phyloP scores from a whole-genome alignment of 1,140 invertebrate genomes.

The Hyles euphorbiae region DNA sequence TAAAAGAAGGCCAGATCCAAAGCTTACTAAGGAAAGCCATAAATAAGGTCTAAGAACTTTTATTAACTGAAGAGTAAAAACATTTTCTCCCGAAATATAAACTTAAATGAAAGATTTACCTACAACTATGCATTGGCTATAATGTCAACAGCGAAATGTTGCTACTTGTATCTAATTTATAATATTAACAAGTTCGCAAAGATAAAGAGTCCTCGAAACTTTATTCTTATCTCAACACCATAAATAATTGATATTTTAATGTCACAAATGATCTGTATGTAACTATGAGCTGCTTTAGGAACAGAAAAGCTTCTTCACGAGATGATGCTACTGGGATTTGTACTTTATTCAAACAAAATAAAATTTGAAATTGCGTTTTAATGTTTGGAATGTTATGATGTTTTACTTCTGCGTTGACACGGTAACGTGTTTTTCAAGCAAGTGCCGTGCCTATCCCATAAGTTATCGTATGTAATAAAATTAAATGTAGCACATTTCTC shows the following conservation, averaged over 20 bases:
- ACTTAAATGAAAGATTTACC: too few species aligned
- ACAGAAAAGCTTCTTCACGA: slow-evolving; percentile 21
- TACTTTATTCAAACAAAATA: neutral
- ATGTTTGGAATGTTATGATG: slow-evolving; percentile 5
- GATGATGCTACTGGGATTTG: slow-evolving; percentile 6
- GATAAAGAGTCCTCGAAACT: slow-evolving; percentile 49
- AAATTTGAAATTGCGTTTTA: slow-evolving; percentile 15
- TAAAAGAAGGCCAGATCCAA: too few species aligned
- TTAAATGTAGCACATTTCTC: slow-evolving; percentile 75
- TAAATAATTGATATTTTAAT: slow-evolving; percentile 76
- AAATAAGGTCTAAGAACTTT: too few species aligned
- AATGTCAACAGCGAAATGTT: too few species aligned
- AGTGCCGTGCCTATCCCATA: slow-evolving; percentile 67
- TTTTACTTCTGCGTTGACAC: slow-evolving; percentile 15
- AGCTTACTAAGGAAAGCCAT: too few species aligned
- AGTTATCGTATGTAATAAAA: slow-evolving; percentile 75
- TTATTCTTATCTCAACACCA: slow-evolving; percentile 64
- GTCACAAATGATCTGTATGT: slow-evolving; percentile 75
- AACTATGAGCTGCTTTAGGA: slow-evolving; percentile 45
- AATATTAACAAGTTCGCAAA: slow-evolving; percentile 52
- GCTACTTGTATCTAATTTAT: slow-evolving; percentile 1
- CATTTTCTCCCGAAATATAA: too few species aligned
- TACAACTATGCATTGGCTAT: too few species aligned
- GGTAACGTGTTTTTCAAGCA: slow-evolving; percentile 66
- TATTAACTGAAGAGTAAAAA: too few species aligned